Evolutionary conservation across 2,888 invertebrate species (phyloP), one percentile per base, ranked within the genome.

Genomic region (Temnothorax unifasciatus): DNA sequence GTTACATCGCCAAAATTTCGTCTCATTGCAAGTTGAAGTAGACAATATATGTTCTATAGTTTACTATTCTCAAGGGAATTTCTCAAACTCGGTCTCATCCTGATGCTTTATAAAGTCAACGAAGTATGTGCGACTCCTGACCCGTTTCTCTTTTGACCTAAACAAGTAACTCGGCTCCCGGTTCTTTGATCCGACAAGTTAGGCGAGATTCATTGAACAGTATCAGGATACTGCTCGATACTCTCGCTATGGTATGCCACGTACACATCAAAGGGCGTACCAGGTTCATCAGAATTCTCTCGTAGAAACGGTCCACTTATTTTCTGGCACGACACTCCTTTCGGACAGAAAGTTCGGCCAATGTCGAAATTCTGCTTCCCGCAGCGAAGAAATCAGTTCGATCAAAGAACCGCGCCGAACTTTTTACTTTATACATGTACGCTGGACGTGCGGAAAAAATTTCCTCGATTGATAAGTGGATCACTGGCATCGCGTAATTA

Each of bases 281-380:
- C 61, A 41, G 47, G 68, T 77, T 85, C 82, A 86, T 86, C 85
- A 86, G 82, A 86, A 86, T 86, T 86, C 85, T 74, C 73, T 71
- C 29, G 47, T 63, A 50, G 76, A 73, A 74, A 74, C 75, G 74
- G 66, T 38, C 71, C 85, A 61, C 76, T 85, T 85, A 85, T 76
- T 76, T 85, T 82, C 61, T 54, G 63, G 61, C 66, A 52, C 68
- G 68, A 81, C 61, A 54, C 38, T 83, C 54, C 71, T 66, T 64
- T 71, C 76, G n/a, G 25, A 18, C 66, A 57, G 69, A 74, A 83
- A 85, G 64, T 82, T 76, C 34, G 25, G 57, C 63, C 25, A 54
- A 61, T 52, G 44, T 63, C 41, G 74, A 52, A 85, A 85, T 82
- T 82, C 71, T 75, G 15, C 52, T 52, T 66, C 8, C 29, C 61